A percentile compares a stretch with the other conserved stretches of the same genome.
phyloP scores from a whole-genome alignment of 64 coral and sea anemone genomes.

The Montipora capricornis region DNA sequence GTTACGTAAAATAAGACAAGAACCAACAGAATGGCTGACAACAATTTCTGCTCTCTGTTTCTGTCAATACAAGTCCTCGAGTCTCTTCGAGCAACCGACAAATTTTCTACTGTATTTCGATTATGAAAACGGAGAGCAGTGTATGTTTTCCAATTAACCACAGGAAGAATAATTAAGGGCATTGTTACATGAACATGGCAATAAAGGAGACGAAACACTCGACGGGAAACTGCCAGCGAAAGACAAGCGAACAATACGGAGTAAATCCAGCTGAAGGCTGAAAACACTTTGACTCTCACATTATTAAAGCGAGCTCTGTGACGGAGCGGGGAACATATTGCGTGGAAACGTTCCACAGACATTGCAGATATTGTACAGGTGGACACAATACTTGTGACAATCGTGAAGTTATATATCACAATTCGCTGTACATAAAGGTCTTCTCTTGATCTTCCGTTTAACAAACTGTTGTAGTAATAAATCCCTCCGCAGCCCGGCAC shows the following conservation, averaged over 20 bases:
- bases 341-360: constrained; percentile 14
- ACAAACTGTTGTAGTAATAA: neutral
- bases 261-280: neutral
- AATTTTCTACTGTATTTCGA: too few species aligned
- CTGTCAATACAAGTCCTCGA: too few species aligned
- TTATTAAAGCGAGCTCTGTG: neutral
- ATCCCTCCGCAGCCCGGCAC: neutral
- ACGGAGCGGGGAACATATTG: neutral
- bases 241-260: neutral
- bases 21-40: too few species aligned
- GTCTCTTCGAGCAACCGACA: too few species aligned
- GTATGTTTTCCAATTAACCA: constrained; percentile 36
- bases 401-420: too few species aligned
- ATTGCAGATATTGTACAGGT: neutral
- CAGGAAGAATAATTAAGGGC: neutral
- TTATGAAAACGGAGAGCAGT: constrained; percentile 4
- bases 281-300: neutral
- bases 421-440: neutral
- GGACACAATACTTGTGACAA: neutral
- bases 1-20: too few species aligned
- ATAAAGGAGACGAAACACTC: neutral
- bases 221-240: neutral
- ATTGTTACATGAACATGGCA: neutral
- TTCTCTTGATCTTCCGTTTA: neutral
- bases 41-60: too few species aligned